Base-by-base conservation (phyloP, 1,140 invertebrate genomes). In the Centruroides sculpturatus region DNA sequence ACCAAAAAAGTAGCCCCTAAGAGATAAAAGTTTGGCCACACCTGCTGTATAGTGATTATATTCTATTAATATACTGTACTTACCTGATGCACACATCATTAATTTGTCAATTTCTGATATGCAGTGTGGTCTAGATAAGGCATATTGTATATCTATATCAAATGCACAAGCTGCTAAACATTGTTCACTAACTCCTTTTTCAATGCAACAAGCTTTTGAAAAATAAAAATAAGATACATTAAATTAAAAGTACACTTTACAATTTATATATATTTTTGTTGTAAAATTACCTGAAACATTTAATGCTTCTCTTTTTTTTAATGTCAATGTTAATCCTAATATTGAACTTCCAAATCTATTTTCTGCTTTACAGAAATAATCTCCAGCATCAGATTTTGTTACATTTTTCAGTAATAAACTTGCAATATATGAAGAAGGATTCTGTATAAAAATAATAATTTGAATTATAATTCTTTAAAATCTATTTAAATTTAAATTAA, bases 141-240 rank as follows among this genome's bases (percentile, higher is more conserved):
- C 83, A 48, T 82, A 80, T 68, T 88, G 85, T 66, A 89, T 85
- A 71, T 89, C 85, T 50, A 89, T 73, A 70, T 85, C 85, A 72
- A 86, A 85, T 47, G 81, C 81, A 74, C 87, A 89, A 5, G 86
- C 85, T 69, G 85, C 83, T 74, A 85, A 82, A 69, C 87, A 89
- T 0, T 75, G 66, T 3, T 81, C 72, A 1, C 82, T 80, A 1
- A 89, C 86, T 67, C 86, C 86, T 71, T 85, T 83, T 70, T 83
- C 78, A 13, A 79, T 73, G 69, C 86, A 89, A 69, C 86, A 89
- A 61, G 83, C 80, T 0, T 6, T 36, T 34, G 5, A 41, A 6
- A 41, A 41, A 41, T 41, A 23, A 23, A 23, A 23, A 23, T 23
- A 23, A 23, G 23, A 23, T 23, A 23, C 23, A 23, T 23, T 23